A percentile compares a stretch with the other conserved stretches of the same genome.
Conservation (phyloP, 2,113 vertebrate genomes). For the Grantiella picta region DNA sequence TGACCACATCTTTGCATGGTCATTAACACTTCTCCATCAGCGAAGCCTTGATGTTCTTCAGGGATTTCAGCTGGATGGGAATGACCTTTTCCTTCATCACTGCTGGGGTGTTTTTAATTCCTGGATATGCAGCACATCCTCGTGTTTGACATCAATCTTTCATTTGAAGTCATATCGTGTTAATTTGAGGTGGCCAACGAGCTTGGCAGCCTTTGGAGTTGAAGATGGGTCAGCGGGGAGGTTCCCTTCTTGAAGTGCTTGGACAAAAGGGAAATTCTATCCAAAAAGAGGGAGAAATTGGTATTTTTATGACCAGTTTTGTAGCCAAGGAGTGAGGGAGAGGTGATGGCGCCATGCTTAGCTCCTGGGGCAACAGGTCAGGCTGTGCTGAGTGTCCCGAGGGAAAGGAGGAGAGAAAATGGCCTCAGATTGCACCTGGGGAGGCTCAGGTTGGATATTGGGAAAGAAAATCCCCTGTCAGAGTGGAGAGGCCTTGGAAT, state of each 20-base stretch:
- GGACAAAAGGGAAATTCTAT: background rate
- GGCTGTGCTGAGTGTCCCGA: no score
- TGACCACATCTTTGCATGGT: slow-evolving; percentile 69
- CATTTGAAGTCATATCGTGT: slow-evolving; percentile 55
- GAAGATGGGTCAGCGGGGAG: background rate
- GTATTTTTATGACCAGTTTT: background rate
- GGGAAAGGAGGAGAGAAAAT: background rate
- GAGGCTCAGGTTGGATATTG: background rate
- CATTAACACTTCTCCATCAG: slow-evolving; percentile 68
- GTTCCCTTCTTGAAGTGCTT: background rate
- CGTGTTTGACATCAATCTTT: slow-evolving; percentile 13
- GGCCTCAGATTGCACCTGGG: no score
- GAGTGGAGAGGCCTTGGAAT: background rate
- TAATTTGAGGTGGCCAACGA: background rate
- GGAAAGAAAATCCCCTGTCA: background rate
- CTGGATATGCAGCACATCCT: slow-evolving; percentile 30
- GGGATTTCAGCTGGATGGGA: slow-evolving; percentile 59
- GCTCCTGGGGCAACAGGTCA: background rate
- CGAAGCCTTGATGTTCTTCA: slow-evolving; percentile 31
- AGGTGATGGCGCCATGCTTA: background rate
- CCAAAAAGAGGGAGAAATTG: background rate
- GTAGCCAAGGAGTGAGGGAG: background rate
- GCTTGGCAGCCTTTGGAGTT: background rate
- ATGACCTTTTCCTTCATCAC: slow-evolving; percentile 64
- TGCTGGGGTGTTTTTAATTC: slow-evolving; percentile 30